Conservation (phyloP, 2,113 vertebrate genomes). For the Heterotis niloticus region DNA sequence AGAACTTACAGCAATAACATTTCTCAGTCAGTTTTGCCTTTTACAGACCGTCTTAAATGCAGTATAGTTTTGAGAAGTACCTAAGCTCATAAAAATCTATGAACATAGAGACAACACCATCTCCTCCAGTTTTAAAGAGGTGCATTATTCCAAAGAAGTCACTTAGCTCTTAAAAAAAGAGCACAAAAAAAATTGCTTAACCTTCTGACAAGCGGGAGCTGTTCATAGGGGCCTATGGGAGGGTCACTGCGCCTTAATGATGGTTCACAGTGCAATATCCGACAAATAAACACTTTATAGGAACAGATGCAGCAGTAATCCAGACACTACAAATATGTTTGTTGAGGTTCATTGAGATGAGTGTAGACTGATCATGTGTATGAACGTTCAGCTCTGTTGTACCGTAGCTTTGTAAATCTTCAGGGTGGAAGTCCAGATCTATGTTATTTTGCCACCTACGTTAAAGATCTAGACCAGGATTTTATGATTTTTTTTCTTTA, state of each 20-base stretch:
- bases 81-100: background rate
- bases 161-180: too few species aligned
- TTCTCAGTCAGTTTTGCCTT: background rate
- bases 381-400: background rate
- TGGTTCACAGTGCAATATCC: background rate
- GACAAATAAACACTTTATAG: too few species aligned
- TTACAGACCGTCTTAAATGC: background rate
- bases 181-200: too few species aligned
- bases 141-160: background rate
- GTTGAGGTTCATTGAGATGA: too few species aligned
- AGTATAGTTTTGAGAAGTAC: background rate
- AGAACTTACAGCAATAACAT: conserved; percentile 8
- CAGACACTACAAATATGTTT: too few species aligned
- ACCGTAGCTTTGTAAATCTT: background rate
- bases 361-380: too few species aligned
- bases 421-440: background rate
- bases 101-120: background rate
- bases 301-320: background rate
- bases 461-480: background rate
- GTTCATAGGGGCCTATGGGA: too few species aligned
- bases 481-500: background rate
- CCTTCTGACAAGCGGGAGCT: too few species aligned
- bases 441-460: background rate
- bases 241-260: background rate
- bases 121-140: too few species aligned